These are phyloP conservation scores for Margaritifera margaritifera DNA, from an alignment of 2,888 invertebrate species.

Conservation along the genomic window DNA sequence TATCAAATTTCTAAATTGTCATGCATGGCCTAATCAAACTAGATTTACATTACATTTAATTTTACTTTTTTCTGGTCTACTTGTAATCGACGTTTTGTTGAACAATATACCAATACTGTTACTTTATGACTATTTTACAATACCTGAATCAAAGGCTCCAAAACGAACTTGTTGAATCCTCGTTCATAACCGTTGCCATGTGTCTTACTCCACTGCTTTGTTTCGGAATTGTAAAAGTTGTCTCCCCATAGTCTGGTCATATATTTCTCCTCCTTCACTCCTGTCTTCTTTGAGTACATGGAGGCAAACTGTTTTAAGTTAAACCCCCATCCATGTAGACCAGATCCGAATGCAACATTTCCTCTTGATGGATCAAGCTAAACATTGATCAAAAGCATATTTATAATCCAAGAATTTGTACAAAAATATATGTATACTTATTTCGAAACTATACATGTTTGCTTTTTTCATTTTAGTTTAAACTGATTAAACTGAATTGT, in stretches of 20 bases:
- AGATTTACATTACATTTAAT: too few relatives aligned
- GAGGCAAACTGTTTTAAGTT: constrained; percentile 99
- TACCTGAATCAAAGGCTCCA: constrained; percentile 99
- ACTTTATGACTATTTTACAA: not conserved
- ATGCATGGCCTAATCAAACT: too few relatives aligned
- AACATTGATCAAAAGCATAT: not conserved
- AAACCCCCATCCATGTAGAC: constrained; percentile 99
- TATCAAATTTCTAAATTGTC: too few relatives aligned
- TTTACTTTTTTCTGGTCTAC: too few relatives aligned
- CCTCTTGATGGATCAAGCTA: constrained; percentile 96
- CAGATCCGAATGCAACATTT: constrained; percentile 99
- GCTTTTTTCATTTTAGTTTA: too few relatives aligned
- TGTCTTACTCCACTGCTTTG: constrained; percentile 92
- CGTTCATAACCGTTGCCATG: constrained; percentile 75
- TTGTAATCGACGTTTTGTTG: too few relatives aligned
- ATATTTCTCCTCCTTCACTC: constrained; percentile 88
- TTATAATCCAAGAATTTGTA: too few relatives aligned
- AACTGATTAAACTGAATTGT: too few relatives aligned
- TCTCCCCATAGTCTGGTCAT: constrained; percentile 97
- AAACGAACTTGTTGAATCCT: constrained; percentile 98
- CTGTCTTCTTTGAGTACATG: constrained; percentile 99
- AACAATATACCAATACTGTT: too few relatives aligned
- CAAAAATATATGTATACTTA: too few relatives aligned
- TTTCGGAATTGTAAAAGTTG: constrained; percentile 97
- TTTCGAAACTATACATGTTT: too few relatives aligned